Percentiles rank a stretch among this genome's conserved stretches.
Conservation (phyloP, 2,797 vertebrate genomes). For the Melanitta fusca region DNA sequence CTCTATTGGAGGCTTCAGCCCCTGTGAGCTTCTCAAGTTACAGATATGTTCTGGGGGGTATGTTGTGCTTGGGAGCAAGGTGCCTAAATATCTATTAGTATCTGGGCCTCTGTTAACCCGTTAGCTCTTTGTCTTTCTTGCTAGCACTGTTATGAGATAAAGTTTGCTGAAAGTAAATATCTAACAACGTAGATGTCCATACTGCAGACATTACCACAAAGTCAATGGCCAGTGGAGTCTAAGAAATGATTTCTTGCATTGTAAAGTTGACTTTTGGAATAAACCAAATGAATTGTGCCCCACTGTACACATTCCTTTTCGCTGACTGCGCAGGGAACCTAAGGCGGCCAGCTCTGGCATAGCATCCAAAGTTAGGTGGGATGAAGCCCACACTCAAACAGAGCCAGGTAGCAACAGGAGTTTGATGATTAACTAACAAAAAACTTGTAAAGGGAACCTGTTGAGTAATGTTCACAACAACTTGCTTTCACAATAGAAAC, state of each 20-base stretch:
- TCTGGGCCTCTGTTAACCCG: neutral
- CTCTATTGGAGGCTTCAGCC: neutral
- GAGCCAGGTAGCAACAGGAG: neutral
- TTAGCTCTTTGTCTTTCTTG: fast-evolving
- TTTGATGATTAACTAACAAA: neutral
- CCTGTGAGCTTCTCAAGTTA: neutral
- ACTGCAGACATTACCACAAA: neutral
- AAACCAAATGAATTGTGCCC: neutral
- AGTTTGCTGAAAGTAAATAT: neutral
- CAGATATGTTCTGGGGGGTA: neutral
- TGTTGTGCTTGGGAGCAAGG: neutral
- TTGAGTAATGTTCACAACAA: neutral
- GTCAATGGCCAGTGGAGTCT: neutral
- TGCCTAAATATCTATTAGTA: neutral
- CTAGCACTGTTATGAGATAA: neutral
- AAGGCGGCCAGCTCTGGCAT: neutral
- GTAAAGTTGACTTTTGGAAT: neutral
- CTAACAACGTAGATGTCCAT: neutral
- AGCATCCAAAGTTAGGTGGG: neutral
- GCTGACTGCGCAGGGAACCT: neutral
- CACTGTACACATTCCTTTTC: neutral
- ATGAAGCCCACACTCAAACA: neutral
- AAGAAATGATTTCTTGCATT: neutral
- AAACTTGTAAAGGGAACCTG: neutral
- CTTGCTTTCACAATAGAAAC: neutral